Base-by-base conservation (phyloP, 2,797 vertebrate species). In the Anabacerthia variegaticeps region DNA sequence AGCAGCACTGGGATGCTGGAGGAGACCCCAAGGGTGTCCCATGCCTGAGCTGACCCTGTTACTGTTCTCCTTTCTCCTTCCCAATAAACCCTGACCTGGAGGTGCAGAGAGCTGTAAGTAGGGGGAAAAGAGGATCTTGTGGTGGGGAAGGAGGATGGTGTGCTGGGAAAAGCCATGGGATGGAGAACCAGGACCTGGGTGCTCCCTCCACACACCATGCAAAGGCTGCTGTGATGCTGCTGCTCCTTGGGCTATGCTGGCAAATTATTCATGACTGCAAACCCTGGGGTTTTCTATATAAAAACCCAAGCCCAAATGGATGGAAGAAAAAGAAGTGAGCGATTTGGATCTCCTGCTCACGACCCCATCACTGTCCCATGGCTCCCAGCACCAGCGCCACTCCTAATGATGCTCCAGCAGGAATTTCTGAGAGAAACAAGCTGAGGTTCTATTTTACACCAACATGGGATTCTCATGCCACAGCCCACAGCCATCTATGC, bases 41-140 rank as follows among this genome's bases (percentile, higher is more conserved):
- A 12, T 0, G 1, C 13, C 28, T 0, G 2, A 61, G 16, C 1
- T 89, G 65, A 36, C 6, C 12, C 23, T 2, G 4, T 16, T 5
- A 6, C 21, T 8, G 13, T 1, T 41, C 49, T 20, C 16, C 32
- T 74, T 82, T 48, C 62, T 81, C 28, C 22, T 52, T 28, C 34
- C 37, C 36, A 30, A 44, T 1, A 65, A 86, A 74, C 20, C 43
- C 65, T 67, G 5, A 9, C 1, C 2, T n/a, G 74, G 43, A 84
- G 55, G n/a, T 41, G 43, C 34, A 44, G 63, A 44, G 76, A 68
- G 14, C 46, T 18, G 32, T 7, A 52, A 48, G 11, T 1, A 12
- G 6, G 12, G 34, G 34, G 5, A 21, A 44, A 49, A 10, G 44
- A 54, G 46, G 24, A 7, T 1, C 34, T 20, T 4, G 21, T 16